Evolutionary conservation across 2,113 vertebrate species (phyloP), one percentile per base, ranked within the genome.

Genomic region (Corythaixoides concolor): DNA sequence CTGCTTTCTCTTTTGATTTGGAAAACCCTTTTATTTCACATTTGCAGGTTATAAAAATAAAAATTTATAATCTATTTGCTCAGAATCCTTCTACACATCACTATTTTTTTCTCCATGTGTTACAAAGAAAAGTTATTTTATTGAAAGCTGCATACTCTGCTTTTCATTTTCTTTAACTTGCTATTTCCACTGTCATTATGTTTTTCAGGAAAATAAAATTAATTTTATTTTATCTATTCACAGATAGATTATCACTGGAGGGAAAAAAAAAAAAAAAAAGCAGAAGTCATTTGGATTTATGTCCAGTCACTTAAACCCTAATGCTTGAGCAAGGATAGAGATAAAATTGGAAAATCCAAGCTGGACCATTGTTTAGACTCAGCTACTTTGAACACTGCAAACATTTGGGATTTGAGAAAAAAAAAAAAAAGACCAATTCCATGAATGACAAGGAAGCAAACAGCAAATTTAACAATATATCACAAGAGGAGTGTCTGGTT

Each of bases 261-360:
- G 8, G 8, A 13, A 21, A 4, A 5, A 15, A 17, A 11, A 9
- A 13, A 21, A 4, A 5, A 15, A 17, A 28, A 33, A 18, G 3
- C 2, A 16, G 37, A 73, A 80, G 2, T 55, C 2, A 28, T 85
- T 59, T 78, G 41, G 30, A 75, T 94, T 94, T 88, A 81, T 82
- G 82, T 35, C n/a, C 32, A 68, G 11, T 56, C 28, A 68, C 33
- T 89, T 83, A 88, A 85, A 37, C 3, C 49, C 27, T 82, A 88
- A 50, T 22, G 13, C 37, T 66, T 68, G 41, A 91, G 8, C 19
- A 93, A 16, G 7, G 53, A 66, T 64, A 27, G 49, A 81, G 58
- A 82, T 49, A 66, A 89, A 94, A 89, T 3, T 53, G 41, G 35
- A 87, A 95, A 91, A 93, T 64, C 28, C 32, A 88, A 89, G 22